A percentile compares a stretch with the other conserved stretches of the same genome.
phyloP scores from a whole-genome alignment of 2,888 invertebrate species.

The Caenorhabditis wallacei region DNA sequence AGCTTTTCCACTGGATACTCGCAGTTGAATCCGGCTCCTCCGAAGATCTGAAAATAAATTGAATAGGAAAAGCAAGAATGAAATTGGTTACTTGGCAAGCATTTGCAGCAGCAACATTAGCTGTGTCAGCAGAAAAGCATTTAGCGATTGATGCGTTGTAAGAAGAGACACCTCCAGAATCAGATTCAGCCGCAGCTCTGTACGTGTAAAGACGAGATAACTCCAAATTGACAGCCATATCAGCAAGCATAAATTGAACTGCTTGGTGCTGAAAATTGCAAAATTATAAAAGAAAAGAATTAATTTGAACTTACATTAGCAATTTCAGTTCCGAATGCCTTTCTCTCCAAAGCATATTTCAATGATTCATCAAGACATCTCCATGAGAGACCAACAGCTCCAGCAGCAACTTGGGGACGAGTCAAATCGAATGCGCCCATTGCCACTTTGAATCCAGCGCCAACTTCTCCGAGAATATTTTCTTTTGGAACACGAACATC shows the following conservation, averaged over 20 bases:
- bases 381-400: conserved; percentile 93
- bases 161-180: conserved; percentile 84
- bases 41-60: conserved; percentile 75
- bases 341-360: conserved; percentile 93
- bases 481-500: conserved; percentile 94
- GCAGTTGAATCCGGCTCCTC: conserved; percentile 88
- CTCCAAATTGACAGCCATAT: conserved; percentile 94
- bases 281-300: not conserved
- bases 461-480: conserved; percentile 67
- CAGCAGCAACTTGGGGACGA: conserved; percentile 89
- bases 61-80: too few species aligned
- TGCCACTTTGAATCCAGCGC: conserved; percentile 87
- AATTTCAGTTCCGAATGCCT: conserved; percentile 90
- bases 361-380: conserved; percentile 94
- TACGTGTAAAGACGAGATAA: conserved; percentile 91
- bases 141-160: conserved; percentile 95
- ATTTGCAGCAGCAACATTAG: conserved; percentile 94
- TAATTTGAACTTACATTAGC: conserved; percentile 86
- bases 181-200: conserved; percentile 93
- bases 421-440: conserved; percentile 98
- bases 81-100: conserved; percentile 88
- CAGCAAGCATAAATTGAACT: conserved; percentile 94
- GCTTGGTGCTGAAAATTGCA: conserved; percentile 87
- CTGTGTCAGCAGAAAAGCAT: conserved; percentile 92
- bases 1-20: conserved; percentile 99